These are phyloP conservation scores for Oithona nana DNA, from an alignment of 2,888 invertebrate genomes.

Conservation along the genomic window DNA sequence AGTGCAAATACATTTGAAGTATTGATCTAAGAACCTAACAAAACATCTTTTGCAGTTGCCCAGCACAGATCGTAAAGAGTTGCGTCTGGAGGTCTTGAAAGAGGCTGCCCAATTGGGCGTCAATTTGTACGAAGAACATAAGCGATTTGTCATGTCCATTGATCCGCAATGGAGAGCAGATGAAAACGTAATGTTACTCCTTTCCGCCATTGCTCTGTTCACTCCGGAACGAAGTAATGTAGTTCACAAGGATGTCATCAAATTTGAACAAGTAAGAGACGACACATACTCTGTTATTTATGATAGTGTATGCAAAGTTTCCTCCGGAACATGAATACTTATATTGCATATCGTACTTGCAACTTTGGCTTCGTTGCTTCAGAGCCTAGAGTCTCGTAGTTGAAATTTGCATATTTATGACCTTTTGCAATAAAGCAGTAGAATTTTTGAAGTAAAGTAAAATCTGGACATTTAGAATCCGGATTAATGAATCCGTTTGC, in stretches of 20 bases:
- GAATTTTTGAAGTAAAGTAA: no score
- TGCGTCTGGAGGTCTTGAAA: conserved; percentile 58
- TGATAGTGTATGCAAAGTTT: neutral
- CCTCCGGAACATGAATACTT: no score
- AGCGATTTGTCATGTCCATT: conserved; percentile 64
- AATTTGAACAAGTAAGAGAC: conserved; percentile 50
- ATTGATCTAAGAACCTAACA: no score
- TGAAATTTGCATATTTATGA: no score
- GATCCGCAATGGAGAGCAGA: conserved; percentile 66
- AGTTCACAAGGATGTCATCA: conserved; percentile 62
- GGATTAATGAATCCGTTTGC: no score
- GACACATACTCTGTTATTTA: neutral
- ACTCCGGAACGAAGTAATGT: conserved; percentile 59
- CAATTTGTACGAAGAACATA: conserved; percentile 69
- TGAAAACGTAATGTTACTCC: conserved; percentile 68
- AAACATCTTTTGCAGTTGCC: neutral
- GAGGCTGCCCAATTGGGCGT: conserved; percentile 48
- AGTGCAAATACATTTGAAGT: no score
- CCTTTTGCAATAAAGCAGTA: no score
- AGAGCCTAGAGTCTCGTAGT: no score
- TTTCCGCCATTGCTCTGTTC: conserved; percentile 78
- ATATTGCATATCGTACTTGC: no score
- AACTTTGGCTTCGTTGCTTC: no score
- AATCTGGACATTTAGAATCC: no score
- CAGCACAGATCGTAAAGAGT: neutral